Conservation (phyloP, 2,113 vertebrate genomes). For the Felis catus region DNA sequence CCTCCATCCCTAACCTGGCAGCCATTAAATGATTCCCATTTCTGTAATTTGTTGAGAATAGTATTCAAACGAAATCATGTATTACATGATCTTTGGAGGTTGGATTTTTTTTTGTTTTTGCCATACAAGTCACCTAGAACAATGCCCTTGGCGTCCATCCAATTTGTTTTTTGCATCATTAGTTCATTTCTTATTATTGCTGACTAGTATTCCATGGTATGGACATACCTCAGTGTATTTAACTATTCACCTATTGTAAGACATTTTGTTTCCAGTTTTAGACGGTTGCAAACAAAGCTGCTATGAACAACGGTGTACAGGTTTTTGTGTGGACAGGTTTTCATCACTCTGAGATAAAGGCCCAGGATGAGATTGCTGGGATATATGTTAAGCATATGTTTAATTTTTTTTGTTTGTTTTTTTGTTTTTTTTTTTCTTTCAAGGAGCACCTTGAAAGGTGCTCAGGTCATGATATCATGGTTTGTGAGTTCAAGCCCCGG, state of each 20-base stretch:
- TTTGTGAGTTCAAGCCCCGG: too few species aligned
- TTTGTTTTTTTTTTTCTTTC: not conserved
- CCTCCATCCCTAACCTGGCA: not conserved
- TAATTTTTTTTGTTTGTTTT: not conserved
- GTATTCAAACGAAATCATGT: not conserved
- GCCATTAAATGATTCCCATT: not conserved
- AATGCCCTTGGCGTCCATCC: not conserved
- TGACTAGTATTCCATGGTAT: not conserved
- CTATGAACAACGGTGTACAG: not conserved
- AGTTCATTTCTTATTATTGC: not conserved
- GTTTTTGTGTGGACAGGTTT: not conserved
- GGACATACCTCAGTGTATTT: not conserved
- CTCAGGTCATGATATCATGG: too few species aligned
- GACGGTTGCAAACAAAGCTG: not conserved
- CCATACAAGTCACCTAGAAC: not conserved
- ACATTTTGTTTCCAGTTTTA: not conserved
- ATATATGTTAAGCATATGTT: not conserved
- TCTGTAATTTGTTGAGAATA: not conserved
- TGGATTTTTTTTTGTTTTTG: not conserved
- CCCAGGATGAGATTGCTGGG: not conserved
- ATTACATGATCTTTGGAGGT: not conserved
- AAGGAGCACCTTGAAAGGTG: too few species aligned
- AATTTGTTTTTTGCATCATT: not conserved
- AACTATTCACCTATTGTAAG: not conserved
- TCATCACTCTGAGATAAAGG: not conserved